Percentiles rank a stretch among this genome's conserved stretches.
phyloP scores from a whole-genome alignment of 2,888 invertebrate genomes.

The Fissipunctia ypsillon region DNA sequence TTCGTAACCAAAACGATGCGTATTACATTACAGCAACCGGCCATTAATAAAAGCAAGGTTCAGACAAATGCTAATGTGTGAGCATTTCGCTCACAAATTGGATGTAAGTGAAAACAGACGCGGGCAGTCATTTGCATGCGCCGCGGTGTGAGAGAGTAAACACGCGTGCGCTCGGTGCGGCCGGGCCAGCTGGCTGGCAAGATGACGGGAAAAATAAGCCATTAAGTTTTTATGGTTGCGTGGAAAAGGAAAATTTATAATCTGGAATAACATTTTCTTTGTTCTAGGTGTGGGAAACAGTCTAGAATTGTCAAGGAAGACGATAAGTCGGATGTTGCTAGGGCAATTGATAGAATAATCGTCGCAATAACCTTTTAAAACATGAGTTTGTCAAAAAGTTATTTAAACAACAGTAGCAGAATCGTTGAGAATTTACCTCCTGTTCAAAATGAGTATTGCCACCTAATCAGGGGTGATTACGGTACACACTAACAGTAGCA shows the following conservation, averaged over 20 bases:
- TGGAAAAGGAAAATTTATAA: not conserved
- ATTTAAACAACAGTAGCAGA: too few relatives aligned
- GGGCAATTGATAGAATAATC: too few relatives aligned
- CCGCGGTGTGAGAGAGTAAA: conserved; percentile 25
- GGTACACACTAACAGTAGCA: too few relatives aligned
- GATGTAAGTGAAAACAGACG: conserved; percentile 65
- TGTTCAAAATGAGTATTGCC: too few relatives aligned
- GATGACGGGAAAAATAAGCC: not conserved
- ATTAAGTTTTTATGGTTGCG: not conserved
- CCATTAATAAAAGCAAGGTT: conserved; percentile 41
- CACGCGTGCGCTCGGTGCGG: conserved; percentile 12
- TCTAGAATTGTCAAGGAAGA: not conserved
- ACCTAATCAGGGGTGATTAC: too few relatives aligned
- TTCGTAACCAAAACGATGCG: not conserved
- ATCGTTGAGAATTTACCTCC: too few relatives aligned
- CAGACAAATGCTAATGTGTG: conserved; percentile 54
- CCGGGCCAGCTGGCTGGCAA: not conserved
- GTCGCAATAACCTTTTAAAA: too few relatives aligned
- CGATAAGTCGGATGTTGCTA: not conserved
- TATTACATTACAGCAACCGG: conserved; percentile 5
- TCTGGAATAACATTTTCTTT: not conserved
- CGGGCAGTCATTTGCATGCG: conserved; percentile 63
- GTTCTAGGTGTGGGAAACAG: not conserved
- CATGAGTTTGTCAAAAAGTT: too few relatives aligned
- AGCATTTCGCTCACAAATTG: conserved; percentile 60